Evolutionary conservation across 2,797 vertebrate species (phyloP), one percentile per base, ranked within the genome.

Genomic region (Mormyrus proboscirostris): DNA sequence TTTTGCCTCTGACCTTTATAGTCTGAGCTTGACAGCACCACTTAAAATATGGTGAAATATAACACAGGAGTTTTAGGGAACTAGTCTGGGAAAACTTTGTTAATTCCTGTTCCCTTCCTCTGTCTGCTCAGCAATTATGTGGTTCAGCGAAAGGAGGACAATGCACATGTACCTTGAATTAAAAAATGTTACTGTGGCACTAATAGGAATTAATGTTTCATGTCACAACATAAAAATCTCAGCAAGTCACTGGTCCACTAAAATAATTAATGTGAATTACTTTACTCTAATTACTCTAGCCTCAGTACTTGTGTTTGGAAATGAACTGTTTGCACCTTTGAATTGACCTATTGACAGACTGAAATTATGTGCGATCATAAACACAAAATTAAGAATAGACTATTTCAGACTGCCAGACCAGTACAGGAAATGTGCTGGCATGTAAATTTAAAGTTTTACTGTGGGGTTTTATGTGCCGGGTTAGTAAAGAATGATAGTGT

Each of bases 181-280:
- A 73, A 38, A 38, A 86, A 55, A 33, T 25, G 47, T 86, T 86
- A 38, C 10, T 4, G 10, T 65, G 33, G 59, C 12, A 4, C n/a
- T 69, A 88, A 88, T 69, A 59, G 41, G 59, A 69, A 88, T 88
- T 88, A 65, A 87, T 85, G 8, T 50, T 49, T 50, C 83, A 85
- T 25, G 83, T 5, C 19, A 85, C n/a, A 85, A 53, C 83, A 85
- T 79, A 79, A 79, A 79, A 79, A 44, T 22, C 3, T 9, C 19
- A 53, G 50, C 22, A 57, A 86, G 50, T 86, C 51, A 38, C 84
- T 33, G 50, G 49, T 53, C 49, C 51, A n/a, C 50, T 87, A 25
- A 85, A 53, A 53, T 16, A 85, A 53, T 85, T 53, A 25, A 84
- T 16, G 22, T 50, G 44, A 85, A 50, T 85, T 53, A 25, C 49